Conservation (phyloP, 2,113 vertebrate species). For the Gymnogyps californianus region DNA sequence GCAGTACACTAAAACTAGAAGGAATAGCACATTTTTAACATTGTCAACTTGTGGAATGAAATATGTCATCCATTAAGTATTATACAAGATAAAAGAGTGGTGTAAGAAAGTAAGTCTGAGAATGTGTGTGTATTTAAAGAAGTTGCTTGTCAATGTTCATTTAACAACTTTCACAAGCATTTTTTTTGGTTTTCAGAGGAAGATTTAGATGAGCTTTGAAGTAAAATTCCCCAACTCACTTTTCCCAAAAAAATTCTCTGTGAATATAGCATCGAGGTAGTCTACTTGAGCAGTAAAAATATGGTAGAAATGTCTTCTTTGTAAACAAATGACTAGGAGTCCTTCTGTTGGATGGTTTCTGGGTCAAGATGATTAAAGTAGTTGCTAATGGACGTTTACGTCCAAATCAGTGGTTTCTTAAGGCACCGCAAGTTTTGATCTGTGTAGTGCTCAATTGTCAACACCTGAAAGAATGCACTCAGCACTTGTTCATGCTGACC, state of each 20-base stretch:
- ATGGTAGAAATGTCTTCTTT: neutral
- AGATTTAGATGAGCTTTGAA: neutral
- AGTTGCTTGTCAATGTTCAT: neutral
- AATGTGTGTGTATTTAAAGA: slow-evolving; percentile 21
- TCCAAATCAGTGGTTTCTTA: neutral
- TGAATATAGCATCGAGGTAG: neutral
- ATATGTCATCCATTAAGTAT: slow-evolving; percentile 42
- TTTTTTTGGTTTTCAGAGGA: neutral
- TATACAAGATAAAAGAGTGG: slow-evolving; percentile 8
- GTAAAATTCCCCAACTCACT: neutral
- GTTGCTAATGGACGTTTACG: neutral
- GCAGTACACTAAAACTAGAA: slow-evolving; percentile 37
- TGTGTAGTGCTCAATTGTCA: neutral
- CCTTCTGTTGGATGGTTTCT: neutral
- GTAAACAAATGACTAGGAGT: neutral
- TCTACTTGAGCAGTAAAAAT: neutral
- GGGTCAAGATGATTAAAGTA: neutral
- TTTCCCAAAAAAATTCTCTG: neutral
- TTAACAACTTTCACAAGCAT: neutral
- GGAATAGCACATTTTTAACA: slow-evolving; percentile 48
- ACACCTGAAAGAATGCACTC: neutral
- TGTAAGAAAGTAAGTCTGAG: neutral
- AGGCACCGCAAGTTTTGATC: neutral
- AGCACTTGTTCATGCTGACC: neutral
- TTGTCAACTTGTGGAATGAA: slow-evolving; percentile 48